phyloP scores from a whole-genome alignment of 2,113 vertebrate genomes.

The Oncorhynchus nerka region DNA sequence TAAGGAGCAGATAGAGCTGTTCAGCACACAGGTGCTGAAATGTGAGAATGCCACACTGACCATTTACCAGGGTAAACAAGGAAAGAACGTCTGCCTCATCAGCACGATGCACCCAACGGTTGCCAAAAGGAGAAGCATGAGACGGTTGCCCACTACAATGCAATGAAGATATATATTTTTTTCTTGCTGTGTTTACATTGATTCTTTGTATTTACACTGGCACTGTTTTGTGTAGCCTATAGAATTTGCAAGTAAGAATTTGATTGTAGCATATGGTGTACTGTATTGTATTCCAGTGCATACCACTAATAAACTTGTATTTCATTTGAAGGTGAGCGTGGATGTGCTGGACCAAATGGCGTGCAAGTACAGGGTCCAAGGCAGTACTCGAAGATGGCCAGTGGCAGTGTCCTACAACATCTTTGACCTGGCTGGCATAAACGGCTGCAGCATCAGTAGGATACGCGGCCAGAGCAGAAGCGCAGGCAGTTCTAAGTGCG shows the following conservation, averaged over 20 bases:
- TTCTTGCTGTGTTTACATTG: too few relatives aligned
- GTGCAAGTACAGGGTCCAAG: conserved; percentile 14
- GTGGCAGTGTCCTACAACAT: conserved; percentile 28
- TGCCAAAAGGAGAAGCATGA: neutral
- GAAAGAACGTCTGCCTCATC: conserved; percentile 1
- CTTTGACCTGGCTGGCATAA: conserved; percentile 19
- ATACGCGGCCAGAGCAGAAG: too few relatives aligned
- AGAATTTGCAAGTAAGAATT: too few relatives aligned
- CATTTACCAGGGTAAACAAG: neutral
- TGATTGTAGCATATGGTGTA: too few relatives aligned
- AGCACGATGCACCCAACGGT: conserved; percentile 7
- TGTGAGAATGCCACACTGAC: neutral
- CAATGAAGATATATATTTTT: too few relatives aligned
- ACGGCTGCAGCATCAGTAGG: too few relatives aligned
- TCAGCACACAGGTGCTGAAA: neutral
- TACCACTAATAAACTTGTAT: neutral
- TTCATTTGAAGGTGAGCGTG: neutral
- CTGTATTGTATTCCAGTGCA: too few relatives aligned
- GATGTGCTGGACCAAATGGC: conserved; percentile 31
- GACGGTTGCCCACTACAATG: conserved; percentile 17
- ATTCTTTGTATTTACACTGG: too few relatives aligned
- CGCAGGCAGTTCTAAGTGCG: too few relatives aligned
- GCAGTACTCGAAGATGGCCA: conserved; percentile 9
- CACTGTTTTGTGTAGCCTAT: too few relatives aligned
- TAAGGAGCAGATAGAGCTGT: neutral